phyloP scores from a whole-genome alignment of 2,888 invertebrate genomes.

The Nomada fabriciana region DNA sequence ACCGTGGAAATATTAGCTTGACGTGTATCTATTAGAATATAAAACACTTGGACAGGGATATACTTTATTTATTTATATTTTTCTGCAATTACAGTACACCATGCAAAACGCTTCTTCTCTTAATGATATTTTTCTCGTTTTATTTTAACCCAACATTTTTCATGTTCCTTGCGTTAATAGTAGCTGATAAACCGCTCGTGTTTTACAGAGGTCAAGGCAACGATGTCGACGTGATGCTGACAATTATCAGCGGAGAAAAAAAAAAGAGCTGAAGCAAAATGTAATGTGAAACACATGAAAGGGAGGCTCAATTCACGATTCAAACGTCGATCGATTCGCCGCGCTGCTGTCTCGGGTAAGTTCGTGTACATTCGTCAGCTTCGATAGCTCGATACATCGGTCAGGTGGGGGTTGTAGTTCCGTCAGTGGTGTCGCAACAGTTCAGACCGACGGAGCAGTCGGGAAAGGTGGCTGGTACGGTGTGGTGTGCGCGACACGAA shows the following conservation, averaged over 20 bases:
- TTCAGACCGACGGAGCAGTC: slow-evolving; percentile 63
- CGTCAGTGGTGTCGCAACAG: slow-evolving; percentile 65
- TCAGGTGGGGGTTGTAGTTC: slow-evolving; percentile 26
- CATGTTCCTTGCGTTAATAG: not conserved
- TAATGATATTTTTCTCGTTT: not conserved
- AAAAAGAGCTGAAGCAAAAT: not conserved
- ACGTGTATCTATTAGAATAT: not conserved
- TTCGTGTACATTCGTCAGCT: slow-evolving; percentile 49
- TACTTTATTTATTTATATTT: not conserved
- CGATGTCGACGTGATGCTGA: not conserved
- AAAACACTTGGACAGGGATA: not conserved
- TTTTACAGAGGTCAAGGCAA: not conserved
- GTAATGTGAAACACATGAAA: not conserved
- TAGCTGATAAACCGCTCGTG: not conserved
- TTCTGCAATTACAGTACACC: not conserved
- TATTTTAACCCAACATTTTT: not conserved
- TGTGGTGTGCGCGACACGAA: slow-evolving; percentile 65
- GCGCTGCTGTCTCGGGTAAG: slow-evolving; percentile 17
- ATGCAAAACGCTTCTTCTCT: not conserved
- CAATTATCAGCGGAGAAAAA: not conserved
- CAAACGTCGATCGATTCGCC: slow-evolving; percentile 9
- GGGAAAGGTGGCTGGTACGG: slow-evolving; percentile 70
- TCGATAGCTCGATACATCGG: slow-evolving; percentile 51
- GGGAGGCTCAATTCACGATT: not conserved
- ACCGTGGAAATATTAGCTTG: no score